phyloP scores from a whole-genome alignment of 2,113 vertebrate genomes.

The Oceanodroma tethys region DNA sequence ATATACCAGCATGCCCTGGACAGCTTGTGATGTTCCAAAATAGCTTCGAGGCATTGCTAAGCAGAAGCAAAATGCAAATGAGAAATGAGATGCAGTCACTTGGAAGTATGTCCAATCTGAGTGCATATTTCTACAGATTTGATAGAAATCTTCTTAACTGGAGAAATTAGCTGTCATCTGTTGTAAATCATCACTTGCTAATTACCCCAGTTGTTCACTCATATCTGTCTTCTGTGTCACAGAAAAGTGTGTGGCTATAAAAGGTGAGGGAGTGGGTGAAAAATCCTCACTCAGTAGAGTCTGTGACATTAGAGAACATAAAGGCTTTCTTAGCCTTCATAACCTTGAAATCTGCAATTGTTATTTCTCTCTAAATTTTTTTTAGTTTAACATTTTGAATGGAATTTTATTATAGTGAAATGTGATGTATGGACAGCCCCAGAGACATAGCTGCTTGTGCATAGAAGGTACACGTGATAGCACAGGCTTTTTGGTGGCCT shows the following conservation, averaged over 20 bases:
- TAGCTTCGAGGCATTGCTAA: neutral
- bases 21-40: conserved; percentile 1
- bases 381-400: neutral
- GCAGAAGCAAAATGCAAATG: neutral
- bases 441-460: neutral
- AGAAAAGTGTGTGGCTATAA: neutral
- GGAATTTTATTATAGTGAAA: neutral
- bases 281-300: neutral
- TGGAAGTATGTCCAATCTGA: conserved; percentile 6
- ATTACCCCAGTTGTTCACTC: neutral
- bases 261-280: neutral
- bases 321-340: neutral
- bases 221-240: neutral
- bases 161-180: conserved; percentile 53
- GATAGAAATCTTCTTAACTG: conserved; percentile 43
- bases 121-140: neutral
- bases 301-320: neutral
- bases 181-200: conserved; percentile 14
- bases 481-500: neutral
- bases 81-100: neutral
- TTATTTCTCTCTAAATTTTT: neutral
- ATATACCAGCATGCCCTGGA: neutral
- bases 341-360: neutral
- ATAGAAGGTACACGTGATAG: neutral
- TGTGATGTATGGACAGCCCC: neutral